phyloP scores from a whole-genome alignment of 2,113 vertebrate species.

The Catharus fuscescens region DNA sequence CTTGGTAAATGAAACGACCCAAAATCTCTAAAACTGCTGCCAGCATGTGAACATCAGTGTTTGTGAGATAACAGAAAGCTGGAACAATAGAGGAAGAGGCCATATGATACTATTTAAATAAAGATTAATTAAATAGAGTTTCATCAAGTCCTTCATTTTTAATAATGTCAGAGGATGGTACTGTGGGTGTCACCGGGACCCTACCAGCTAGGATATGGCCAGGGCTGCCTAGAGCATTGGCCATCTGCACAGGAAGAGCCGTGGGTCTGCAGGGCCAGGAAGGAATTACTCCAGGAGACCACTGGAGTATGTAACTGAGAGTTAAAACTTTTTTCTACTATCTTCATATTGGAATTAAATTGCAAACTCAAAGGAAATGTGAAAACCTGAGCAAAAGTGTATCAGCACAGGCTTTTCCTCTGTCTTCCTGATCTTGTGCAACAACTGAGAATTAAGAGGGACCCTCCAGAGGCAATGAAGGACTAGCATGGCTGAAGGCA shows the following conservation, averaged over 20 bases:
- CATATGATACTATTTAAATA: neutral
- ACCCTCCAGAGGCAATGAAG: neutral
- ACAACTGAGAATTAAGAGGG: neutral
- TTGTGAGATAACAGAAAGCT: constrained; percentile 42
- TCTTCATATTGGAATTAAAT: neutral
- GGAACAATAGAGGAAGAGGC: constrained; percentile 12
- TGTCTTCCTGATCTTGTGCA: neutral
- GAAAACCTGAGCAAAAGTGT: neutral
- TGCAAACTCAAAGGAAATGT: neutral
- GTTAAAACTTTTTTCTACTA: neutral
- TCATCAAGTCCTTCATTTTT: neutral
- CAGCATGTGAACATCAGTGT: neutral
- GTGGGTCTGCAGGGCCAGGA: neutral
- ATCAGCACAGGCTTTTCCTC: neutral
- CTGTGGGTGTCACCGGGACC: neutral
- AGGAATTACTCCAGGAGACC: neutral
- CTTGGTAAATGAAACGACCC: neutral
- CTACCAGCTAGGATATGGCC: accelerated
- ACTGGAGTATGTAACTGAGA: neutral
- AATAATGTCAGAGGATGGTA: neutral
- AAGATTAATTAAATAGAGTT: neutral
- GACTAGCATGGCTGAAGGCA: neutral
- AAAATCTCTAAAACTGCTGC: neutral
- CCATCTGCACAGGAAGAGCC: accelerated
- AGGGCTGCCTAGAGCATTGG: neutral